phyloP scores from a whole-genome alignment of 2,113 vertebrate species.

The Nettapus auritus region DNA sequence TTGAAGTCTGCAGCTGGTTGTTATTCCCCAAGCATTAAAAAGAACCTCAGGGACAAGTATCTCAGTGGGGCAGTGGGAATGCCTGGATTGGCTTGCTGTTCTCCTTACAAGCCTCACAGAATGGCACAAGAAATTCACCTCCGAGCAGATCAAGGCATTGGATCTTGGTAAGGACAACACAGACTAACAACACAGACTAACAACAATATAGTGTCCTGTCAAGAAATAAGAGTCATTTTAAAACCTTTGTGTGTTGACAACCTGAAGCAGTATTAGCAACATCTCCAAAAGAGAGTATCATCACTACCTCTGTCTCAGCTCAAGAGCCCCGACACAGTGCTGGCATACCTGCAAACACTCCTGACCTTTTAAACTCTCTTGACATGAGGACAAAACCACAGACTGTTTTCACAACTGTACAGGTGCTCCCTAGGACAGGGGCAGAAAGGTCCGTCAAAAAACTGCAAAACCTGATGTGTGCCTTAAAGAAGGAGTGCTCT shows the following conservation, averaged over 20 bases:
- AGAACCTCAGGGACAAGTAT: neutral
- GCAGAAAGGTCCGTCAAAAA: neutral
- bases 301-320: neutral
- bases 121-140: neutral
- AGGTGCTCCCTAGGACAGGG: neutral
- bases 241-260: neutral
- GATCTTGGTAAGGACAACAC: neutral
- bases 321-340: neutral
- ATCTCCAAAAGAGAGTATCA: neutral
- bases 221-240: neutral
- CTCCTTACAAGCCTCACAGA: neutral
- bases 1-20: neutral
- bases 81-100: neutral
- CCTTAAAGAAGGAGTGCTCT: neutral
- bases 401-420: neutral
- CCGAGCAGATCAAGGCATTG: neutral
- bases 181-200: neutral
- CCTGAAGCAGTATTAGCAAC: neutral
- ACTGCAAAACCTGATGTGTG: neutral
- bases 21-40: neutral
- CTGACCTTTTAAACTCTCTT: neutral
- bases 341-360: neutral
- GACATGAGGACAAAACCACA: neutral
- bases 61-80: neutral
- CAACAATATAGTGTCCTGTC: neutral